phyloP scores from a whole-genome alignment of 2,113 vertebrate species.

The Corvus moneduloides region DNA sequence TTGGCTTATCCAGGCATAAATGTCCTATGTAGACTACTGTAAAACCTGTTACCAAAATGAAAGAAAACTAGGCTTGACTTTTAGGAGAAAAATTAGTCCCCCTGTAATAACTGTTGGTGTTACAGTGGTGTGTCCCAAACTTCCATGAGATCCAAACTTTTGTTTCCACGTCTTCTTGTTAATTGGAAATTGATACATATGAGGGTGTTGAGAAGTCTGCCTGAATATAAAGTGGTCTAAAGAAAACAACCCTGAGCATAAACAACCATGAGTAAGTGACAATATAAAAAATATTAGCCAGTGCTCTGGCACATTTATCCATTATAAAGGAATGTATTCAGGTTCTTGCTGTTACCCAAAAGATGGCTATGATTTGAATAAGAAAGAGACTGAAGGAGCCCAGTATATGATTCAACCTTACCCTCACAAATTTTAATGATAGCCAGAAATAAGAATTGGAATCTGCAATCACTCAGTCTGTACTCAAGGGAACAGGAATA shows the following conservation, averaged over 20 bases:
- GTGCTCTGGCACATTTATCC: background rate
- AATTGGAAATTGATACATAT: constrained; percentile 31
- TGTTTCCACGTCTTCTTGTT: constrained; percentile 5
- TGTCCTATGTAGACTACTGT: background rate
- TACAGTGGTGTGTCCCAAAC: background rate
- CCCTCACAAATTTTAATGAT: constrained; percentile 38
- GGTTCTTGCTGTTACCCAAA: constrained; percentile 2
- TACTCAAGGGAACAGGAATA: constrained; percentile 9
- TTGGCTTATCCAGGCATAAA: background rate
- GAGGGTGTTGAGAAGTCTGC: background rate
- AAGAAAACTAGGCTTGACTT: background rate
- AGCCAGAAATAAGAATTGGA: constrained; percentile 11
- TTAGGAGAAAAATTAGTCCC: background rate
- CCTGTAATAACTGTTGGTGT: background rate
- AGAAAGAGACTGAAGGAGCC: background rate
- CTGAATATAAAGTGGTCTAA: constrained; percentile 27
- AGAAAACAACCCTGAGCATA: constrained; percentile 19
- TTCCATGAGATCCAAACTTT: background rate
- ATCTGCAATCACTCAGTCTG: constrained; percentile 13
- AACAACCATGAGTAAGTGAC: constrained; percentile 2
- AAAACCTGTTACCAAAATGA: background rate
- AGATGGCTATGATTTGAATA: constrained; percentile 23
- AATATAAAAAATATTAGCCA: background rate
- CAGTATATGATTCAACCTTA: background rate
- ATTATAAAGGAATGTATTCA: constrained; percentile 19